Percentiles rank a stretch among this genome's conserved stretches.
These are phyloP conservation scores for Athene cunicularia DNA, from an alignment of 2,113 vertebrate species.

Conservation along the genomic window DNA sequence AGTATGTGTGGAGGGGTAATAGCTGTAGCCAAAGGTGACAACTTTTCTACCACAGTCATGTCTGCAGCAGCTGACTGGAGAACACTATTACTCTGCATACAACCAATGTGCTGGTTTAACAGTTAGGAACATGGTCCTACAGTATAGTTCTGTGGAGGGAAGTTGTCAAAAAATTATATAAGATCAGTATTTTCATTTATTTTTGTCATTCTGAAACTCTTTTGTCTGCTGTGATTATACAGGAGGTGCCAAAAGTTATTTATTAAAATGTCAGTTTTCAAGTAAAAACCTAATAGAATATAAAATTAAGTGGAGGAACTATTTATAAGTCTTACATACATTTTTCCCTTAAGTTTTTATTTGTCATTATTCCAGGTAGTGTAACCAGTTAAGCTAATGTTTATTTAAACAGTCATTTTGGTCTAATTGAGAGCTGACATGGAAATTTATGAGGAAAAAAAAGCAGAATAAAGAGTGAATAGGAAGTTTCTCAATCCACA, in stretches of 20 bases:
- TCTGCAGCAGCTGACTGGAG: background rate
- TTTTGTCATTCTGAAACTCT: background rate
- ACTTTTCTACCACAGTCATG: background rate
- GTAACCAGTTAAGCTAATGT: background rate
- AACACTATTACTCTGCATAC: background rate
- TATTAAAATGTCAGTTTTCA: background rate
- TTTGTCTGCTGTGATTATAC: background rate
- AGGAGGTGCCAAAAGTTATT: background rate
- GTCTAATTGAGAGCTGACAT: background rate
- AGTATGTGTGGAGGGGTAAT: background rate
- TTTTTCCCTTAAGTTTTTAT: background rate
- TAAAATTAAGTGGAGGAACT: background rate
- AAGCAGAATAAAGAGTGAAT: background rate
- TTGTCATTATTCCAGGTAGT: background rate
- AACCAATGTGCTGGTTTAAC: background rate
- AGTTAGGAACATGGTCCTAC: background rate
- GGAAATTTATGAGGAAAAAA: background rate
- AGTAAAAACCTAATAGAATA: background rate
- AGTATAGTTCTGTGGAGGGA: background rate
- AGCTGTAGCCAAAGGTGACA: background rate
- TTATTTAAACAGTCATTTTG: background rate
- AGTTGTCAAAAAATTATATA: background rate
- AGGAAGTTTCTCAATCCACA: background rate
- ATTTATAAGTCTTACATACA: background rate
- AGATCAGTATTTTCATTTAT: background rate